A percentile compares a stretch with the other conserved stretches of the same genome.
Conservation (phyloP, 2,113 vertebrate genomes). For the Scopus umbretta region DNA sequence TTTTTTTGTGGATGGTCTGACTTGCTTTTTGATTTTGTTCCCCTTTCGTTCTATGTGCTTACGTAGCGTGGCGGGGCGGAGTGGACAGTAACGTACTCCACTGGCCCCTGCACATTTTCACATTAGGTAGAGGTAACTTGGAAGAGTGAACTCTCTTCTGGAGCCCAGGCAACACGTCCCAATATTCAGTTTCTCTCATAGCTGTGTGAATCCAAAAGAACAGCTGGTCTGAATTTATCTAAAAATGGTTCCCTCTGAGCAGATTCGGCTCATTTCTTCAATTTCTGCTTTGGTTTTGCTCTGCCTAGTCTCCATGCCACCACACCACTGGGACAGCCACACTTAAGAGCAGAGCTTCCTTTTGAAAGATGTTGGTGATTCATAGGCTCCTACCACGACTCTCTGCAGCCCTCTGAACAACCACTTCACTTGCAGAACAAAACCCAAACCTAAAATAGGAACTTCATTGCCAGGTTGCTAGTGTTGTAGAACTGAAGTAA, state of each 20-base stretch:
- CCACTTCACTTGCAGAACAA: neutral
- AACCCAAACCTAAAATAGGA: slow-evolving; percentile 6
- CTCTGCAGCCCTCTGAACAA: neutral
- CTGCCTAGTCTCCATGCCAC: neutral
- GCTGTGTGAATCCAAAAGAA: neutral
- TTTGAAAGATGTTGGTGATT: slow-evolving; percentile 3
- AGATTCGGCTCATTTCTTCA: neutral
- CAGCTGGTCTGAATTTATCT: neutral
- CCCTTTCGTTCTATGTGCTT: neutral
- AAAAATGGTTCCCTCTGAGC: neutral
- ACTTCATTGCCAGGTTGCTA: neutral
- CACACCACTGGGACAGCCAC: neutral
- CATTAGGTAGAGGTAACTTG: neutral
- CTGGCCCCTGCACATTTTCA: neutral
- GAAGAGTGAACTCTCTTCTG: neutral
- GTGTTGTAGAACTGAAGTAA: neutral
- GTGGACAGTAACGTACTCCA: neutral
- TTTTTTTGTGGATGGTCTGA: neutral
- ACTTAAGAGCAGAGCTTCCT: neutral
- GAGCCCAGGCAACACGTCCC: neutral
- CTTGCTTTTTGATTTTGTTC: slow-evolving; percentile 10
- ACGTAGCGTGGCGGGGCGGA: neutral
- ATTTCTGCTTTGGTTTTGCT: slow-evolving; percentile 8
- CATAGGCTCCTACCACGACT: neutral
- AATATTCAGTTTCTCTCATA: neutral